These are phyloP conservation scores for Dendrolimus punctatus DNA, from an alignment of 1,140 invertebrate species.

Conservation along the genomic window DNA sequence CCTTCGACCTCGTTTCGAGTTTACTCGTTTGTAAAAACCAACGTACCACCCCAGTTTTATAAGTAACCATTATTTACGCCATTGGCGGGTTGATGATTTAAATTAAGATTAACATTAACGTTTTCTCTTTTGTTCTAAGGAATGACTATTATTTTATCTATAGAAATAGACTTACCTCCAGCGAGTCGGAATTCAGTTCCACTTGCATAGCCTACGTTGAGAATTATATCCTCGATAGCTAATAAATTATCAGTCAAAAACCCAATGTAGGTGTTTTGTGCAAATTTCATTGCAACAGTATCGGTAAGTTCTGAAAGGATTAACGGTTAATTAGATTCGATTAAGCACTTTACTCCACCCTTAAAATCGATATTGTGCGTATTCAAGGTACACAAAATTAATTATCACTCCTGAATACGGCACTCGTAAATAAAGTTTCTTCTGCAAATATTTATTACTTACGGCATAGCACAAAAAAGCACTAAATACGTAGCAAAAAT, in stretches of 20 bases:
- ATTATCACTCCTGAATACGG: too few species aligned
- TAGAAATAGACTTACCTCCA: constrained; percentile 23
- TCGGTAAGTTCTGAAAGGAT: constrained; percentile 32
- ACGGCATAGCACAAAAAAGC: too few species aligned
- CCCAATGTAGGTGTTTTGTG: constrained; percentile 31
- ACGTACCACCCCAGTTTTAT: background rate
- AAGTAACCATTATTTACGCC: background rate
- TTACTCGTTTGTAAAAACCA: background rate
- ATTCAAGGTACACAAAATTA: background rate
- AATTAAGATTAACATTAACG: too few species aligned
- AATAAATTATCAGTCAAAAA: constrained; percentile 20
- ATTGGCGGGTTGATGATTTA: background rate
- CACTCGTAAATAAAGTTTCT: too few species aligned
- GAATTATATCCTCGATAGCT: constrained; percentile 23
- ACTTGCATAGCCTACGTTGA: constrained; percentile 22
- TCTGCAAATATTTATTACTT: too few species aligned
- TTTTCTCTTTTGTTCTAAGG: too few species aligned
- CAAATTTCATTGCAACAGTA: constrained; percentile 26
- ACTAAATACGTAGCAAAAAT: too few species aligned
- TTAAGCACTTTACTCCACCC: background rate
- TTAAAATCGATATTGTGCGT: background rate
- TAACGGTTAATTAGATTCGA: background rate
- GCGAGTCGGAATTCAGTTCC: constrained; percentile 22
- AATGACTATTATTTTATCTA: background rate
- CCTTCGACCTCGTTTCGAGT: too few species aligned